phyloP scores from a whole-genome alignment of 1,140 invertebrate species.

The Sinella curviseta region DNA sequence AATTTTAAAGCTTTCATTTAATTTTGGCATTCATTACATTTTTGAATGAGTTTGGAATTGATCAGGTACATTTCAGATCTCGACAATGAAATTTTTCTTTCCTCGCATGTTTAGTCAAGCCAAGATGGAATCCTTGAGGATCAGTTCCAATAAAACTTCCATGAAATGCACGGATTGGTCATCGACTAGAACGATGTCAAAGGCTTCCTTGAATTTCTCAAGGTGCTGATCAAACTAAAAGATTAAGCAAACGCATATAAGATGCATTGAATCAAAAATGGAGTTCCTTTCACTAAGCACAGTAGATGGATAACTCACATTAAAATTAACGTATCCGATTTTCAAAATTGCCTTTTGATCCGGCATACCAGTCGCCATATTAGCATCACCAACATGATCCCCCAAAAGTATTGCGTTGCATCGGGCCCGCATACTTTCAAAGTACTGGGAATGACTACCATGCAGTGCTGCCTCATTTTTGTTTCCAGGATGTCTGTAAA shows the following conservation, averaged over 20 bases:
- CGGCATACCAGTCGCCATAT: slow-evolving; percentile 81
- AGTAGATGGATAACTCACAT: slow-evolving; percentile 60
- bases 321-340: slow-evolving; percentile 87
- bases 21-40: too few species aligned
- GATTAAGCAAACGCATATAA: slow-evolving; percentile 38
- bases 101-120: too few species aligned
- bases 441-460: slow-evolving; percentile 52
- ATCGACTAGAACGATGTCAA: slow-evolving; percentile 39
- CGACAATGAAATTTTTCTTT: too few species aligned
- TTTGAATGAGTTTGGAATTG: too few species aligned
- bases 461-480: slow-evolving; percentile 82
- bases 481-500: slow-evolving; percentile 71
- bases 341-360: slow-evolving; percentile 68
- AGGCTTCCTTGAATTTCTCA: slow-evolving; percentile 59
- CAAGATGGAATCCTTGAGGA: neutral
- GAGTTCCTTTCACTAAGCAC: neutral
- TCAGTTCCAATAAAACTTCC: slow-evolving; percentile 14
- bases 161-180: slow-evolving; percentile 38
- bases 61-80: too few species aligned
- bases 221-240: slow-evolving; percentile 69
- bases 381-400: slow-evolving; percentile 82
- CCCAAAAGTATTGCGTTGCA: slow-evolving; percentile 83
- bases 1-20: too few species aligned
- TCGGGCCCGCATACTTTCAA: slow-evolving; percentile 62
- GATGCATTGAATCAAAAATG: neutral